Evolutionary conservation across 1,140 invertebrate species (phyloP), one percentile per base, ranked within the genome.

Genomic region (Microplitis demolitor): DNA sequence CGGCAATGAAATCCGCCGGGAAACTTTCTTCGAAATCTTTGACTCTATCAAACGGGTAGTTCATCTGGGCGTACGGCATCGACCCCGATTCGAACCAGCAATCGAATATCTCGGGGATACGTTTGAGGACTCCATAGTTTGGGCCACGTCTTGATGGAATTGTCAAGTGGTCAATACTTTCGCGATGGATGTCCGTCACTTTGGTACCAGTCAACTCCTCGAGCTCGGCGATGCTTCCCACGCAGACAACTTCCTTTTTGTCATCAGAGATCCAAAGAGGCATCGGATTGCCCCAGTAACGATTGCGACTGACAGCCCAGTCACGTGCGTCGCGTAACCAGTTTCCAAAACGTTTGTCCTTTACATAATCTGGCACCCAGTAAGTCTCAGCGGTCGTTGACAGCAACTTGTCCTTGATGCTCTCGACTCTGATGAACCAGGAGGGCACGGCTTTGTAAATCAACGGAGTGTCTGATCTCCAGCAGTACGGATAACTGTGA

Each of bases 31-130:
- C 94, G 88, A 99, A 99, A 61, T 96, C 92, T 82, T 96, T 94
- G 71, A 89, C 89, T 78, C 94, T 93, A 84, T 99, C 95, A 88
- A 97, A 98, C 6, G 98, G 98, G 88, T 97, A 99, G 88, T 99
- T 98, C 73, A 91, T 90, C 86, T 99, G 97, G 3, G 97, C 97
- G 81, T 97, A 99, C 3, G 98, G 98, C 98, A 99, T 99, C 4
- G 96, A 97, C 5, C 98, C 98, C 14, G 97, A 98, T 85, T 99
- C 98, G 88, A 99, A 99, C 98, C 98, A 99, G 84, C 98, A 99
- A 87, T 99, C 98, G 89, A 99, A 99, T 0, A 99, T 98, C 87
- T 99, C 97, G 4, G 92, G 83, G 31, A 99, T 91, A 73, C 98
- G 90, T 71, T 89, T 91, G 11, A 99, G 85, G 11, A 93, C 92